A percentile compares a stretch with the other conserved stretches of the same genome.
Evolutionary conservation across 2,797 vertebrate species (phyloP).

Genomic region (Aulostomus chinensis): DNA sequence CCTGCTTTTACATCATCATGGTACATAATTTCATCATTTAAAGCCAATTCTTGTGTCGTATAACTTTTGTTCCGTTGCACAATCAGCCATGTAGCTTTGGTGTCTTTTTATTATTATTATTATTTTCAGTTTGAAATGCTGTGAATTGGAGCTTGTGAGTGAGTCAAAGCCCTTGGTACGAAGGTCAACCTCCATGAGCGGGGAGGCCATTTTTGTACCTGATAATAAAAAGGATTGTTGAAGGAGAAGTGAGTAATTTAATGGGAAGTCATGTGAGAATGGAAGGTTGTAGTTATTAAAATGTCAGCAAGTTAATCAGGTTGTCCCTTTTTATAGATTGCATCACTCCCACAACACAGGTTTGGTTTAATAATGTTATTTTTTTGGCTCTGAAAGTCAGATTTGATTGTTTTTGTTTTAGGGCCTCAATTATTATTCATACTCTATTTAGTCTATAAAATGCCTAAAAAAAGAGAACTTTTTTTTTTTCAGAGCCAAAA

Average conservation of each 20-base stretch:
- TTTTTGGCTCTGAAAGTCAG: no score
- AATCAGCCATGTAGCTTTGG: constrained; percentile 4
- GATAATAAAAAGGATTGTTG: constrained; percentile 2
- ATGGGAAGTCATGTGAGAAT: no score
- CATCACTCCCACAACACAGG: no score
- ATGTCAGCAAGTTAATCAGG: no score
- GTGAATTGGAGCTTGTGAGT: constrained; percentile 24
- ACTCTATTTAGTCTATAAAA: no score
- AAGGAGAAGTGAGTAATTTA: not conserved
- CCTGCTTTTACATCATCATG: constrained; percentile 10
- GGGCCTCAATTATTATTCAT: no score
- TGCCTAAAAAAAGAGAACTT: no score
- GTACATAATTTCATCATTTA: constrained; percentile 12
- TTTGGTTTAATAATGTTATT: no score
- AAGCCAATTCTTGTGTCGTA: constrained; percentile 9
- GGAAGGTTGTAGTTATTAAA: no score
- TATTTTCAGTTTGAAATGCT: constrained; percentile 39
- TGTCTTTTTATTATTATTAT: not conserved
- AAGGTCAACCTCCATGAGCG: constrained; percentile 12
- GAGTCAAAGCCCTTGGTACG: constrained; percentile 18
- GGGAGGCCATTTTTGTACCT: constrained; percentile 11
- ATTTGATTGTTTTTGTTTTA: no score
- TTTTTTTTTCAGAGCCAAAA: no score
- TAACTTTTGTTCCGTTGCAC: constrained; percentile 3
- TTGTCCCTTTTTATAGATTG: no score